Conservation (phyloP, 2,797 vertebrate genomes). For the Neostethus bicornis region DNA sequence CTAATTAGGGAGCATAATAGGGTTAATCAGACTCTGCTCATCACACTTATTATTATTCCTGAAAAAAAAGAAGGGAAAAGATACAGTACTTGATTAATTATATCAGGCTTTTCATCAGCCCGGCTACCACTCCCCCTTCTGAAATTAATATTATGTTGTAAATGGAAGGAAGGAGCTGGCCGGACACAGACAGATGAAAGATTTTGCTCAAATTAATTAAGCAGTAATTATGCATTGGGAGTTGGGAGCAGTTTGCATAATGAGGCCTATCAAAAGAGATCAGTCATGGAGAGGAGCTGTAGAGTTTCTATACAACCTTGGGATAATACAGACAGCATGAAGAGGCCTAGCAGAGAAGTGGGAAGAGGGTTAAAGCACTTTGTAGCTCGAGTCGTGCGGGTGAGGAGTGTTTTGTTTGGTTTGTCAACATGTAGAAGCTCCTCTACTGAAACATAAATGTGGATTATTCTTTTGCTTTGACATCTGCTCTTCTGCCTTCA, state of each 20-base stretch:
- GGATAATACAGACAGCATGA: conserved; percentile 55
- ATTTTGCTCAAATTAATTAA: conserved; percentile 94
- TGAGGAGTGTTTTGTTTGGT: conserved; percentile 61
- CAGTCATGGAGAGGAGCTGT: conserved; percentile 71
- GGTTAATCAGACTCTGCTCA: conserved; percentile 87
- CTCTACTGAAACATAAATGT: conserved; percentile 26
- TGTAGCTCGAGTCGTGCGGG: conserved; percentile 42
- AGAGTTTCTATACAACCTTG: conserved; percentile 71
- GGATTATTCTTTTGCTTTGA: conserved; percentile 47
- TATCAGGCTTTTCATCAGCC: conserved; percentile 89
- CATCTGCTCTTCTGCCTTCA: conserved; percentile 31
- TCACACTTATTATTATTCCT: conserved; percentile 85
- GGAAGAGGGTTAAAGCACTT: conserved; percentile 64
- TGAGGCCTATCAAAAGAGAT: conserved; percentile 84
- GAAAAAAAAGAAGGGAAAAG: conserved; percentile 89
- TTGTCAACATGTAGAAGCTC: conserved; percentile 51
- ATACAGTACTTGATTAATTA: conserved; percentile 91
- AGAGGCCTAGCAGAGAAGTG: conserved; percentile 56
- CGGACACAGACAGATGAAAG: conserved; percentile 91
- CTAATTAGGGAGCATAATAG: conserved; percentile 86
- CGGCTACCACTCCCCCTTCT: conserved; percentile 80
- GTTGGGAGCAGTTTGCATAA: conserved; percentile 89
- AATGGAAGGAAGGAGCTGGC: conserved; percentile 94
- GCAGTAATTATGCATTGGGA: conserved; percentile 87
- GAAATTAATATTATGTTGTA: conserved; percentile 93